These are phyloP conservation scores for Puntigrus tetrazona DNA, from an alignment of 2,113 vertebrate genomes.

Conservation along the genomic window DNA sequence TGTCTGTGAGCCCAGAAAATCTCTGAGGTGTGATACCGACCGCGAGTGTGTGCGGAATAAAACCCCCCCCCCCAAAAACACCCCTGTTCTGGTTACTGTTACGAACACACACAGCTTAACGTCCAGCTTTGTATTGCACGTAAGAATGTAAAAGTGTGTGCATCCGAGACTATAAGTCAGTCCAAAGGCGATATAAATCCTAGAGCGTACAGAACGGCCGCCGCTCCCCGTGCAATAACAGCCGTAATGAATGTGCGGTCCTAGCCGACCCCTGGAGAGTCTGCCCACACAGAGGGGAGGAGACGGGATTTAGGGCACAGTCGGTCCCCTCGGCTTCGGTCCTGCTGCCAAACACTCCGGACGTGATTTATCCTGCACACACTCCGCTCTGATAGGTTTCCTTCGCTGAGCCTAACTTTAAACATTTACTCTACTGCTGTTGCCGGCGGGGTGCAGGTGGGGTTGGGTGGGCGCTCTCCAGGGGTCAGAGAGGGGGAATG, in stretches of 20 bases:
- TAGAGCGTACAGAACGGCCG: constrained; percentile 61
- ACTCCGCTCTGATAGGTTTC: constrained; percentile 69
- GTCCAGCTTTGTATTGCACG: constrained; percentile 26
- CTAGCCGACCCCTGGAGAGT: constrained; percentile 42
- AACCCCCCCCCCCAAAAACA: no score
- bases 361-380: constrained; percentile 73
- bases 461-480: neutral
- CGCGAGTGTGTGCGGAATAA: constrained; percentile 48
- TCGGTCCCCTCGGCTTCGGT: constrained; percentile 21
- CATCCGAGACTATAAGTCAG: constrained; percentile 47
- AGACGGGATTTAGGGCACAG: constrained; percentile 32
- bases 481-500: constrained; percentile 19
- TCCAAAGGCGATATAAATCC: constrained; percentile 68
- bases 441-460: constrained; percentile 43
- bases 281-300: constrained; percentile 46
- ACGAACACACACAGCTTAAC: constrained; percentile 59
- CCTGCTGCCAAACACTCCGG: constrained; percentile 26
- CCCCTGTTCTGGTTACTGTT: constrained; percentile 64
- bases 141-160: constrained; percentile 32
- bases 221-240: constrained; percentile 65
- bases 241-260: constrained; percentile 74
- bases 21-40: constrained; percentile 51
- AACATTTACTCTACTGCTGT: constrained; percentile 68
- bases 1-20: constrained; percentile 39
- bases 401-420: constrained; percentile 65